Evolutionary conservation across 2,797 vertebrate genomes (phyloP).

Genomic region (Phataginus tricuspis): DNA sequence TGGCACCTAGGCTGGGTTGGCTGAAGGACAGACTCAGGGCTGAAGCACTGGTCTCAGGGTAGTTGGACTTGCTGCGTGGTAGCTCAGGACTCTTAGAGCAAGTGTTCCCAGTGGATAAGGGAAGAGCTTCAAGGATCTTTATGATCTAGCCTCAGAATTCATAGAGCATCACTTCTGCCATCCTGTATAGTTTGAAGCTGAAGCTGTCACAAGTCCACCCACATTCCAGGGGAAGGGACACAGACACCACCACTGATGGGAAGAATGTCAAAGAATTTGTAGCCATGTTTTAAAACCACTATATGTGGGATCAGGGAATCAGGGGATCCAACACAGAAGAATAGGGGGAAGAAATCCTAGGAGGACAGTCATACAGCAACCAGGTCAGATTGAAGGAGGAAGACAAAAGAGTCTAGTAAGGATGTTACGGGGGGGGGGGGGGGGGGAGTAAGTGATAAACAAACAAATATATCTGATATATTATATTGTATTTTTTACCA

Average conservation of each 20-base stretch:
- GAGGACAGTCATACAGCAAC: neutral
- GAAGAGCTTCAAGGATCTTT: neutral
- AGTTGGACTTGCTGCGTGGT: neutral
- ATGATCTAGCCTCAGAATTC: neutral
- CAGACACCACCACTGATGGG: neutral
- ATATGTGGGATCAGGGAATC: neutral
- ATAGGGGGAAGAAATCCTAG: neutral
- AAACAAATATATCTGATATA: neutral
- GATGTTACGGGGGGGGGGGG: neutral
- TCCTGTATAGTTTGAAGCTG: neutral
- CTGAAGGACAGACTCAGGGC: neutral
- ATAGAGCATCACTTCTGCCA: neutral
- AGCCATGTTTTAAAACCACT: neutral
- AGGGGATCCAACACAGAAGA: neutral
- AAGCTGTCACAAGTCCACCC: neutral
- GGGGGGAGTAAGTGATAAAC: neutral
- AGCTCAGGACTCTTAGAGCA: neutral
- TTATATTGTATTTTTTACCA: neutral
- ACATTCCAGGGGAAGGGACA: neutral
- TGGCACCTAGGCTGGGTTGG: neutral
- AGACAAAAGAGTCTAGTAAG: neutral
- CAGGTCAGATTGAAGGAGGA: neutral
- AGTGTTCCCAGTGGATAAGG: neutral
- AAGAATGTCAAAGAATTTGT: neutral
- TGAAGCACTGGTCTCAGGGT: neutral